These are phyloP conservation scores for Australoheros scitulus DNA, from an alignment of 2,113 vertebrate genomes.

Conservation along the genomic window DNA sequence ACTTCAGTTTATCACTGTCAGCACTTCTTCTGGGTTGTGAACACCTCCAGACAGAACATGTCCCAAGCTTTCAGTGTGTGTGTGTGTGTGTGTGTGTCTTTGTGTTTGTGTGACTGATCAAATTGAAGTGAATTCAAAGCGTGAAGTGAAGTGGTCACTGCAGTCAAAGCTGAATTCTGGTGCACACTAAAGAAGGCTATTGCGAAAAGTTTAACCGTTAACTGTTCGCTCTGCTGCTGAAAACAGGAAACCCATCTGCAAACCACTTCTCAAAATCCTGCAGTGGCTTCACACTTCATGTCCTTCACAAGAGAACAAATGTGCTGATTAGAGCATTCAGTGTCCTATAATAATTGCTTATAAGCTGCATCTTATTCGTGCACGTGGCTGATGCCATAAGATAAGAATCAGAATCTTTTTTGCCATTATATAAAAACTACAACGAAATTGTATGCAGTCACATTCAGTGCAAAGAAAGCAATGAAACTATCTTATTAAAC, in stretches of 20 bases:
- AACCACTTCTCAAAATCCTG: slow-evolving; percentile 32
- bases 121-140: not conserved
- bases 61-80: not conserved
- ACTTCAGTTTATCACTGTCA: slow-evolving; percentile 31
- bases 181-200: not conserved
- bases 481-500: too few species aligned
- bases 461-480: too few species aligned
- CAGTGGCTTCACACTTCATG: not conserved
- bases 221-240: not conserved
- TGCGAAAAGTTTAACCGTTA: not conserved
- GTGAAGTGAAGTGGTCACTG: not conserved
- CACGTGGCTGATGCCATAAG: not conserved
- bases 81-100: not conserved
- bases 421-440: too few species aligned
- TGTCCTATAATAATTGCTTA: not conserved
- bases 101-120: not conserved
- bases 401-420: too few species aligned
- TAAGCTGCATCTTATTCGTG: not conserved
- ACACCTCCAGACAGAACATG: slow-evolving; percentile 13
- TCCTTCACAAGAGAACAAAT: not conserved
- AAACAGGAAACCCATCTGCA: slow-evolving; percentile 34
- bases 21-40: slow-evolving; percentile 17
- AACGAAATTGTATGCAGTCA: too few species aligned
- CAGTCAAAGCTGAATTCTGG: slow-evolving; percentile 1
- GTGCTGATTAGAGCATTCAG: not conserved